Base-by-base conservation (phyloP, 2,113 vertebrate species). In the Lampris megalopsis region DNA sequence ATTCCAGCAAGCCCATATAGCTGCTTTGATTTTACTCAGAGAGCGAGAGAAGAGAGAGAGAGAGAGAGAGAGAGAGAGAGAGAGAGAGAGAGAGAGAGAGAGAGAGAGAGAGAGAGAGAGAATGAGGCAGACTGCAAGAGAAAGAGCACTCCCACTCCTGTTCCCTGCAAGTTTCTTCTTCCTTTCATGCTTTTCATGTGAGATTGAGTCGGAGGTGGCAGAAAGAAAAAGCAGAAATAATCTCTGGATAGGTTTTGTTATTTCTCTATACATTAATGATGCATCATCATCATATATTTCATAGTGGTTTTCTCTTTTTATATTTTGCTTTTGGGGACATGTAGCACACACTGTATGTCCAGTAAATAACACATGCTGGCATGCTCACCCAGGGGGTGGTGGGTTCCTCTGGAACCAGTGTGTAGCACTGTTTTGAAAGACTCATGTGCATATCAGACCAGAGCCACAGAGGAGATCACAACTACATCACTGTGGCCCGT, bases 1-100 rank as follows among this genome's bases (percentile, higher is more conserved):
- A 62, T 65, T 82, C 63, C 71, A 74, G 82, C 90, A 88, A 88
- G 84, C 81, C 85, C 80, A 85, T 85, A 77, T 70, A 43, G 84
- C 71, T 40, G 43, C 71, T 11, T 64, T 87, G 89, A 91, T 90
- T 89, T 86, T 73, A 82, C 82, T 87, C 79, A 76, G 68, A 48
- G 56, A 53, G 67, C 4, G 49, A 69, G 58, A 63, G 64, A 11
- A 47, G 82, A 77, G 82, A 86, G 63, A 50, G 75, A 64, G 72
- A 45, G 62, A 78, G 81, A 42, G 59, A 9, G 76, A 68, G 61
- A 47, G 82, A 77, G 82, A 86, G 63, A 50, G 75, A 64, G 72
- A 13, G 70, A 49, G 49, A 4, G 65, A 53, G 69, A 76, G 58
- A 82, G 53, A 49, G 61, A 10, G 41, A 48, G 52, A 1, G 6